Conservation (phyloP, 2,888 invertebrate species). For the Pogonocherus hispidulus region DNA sequence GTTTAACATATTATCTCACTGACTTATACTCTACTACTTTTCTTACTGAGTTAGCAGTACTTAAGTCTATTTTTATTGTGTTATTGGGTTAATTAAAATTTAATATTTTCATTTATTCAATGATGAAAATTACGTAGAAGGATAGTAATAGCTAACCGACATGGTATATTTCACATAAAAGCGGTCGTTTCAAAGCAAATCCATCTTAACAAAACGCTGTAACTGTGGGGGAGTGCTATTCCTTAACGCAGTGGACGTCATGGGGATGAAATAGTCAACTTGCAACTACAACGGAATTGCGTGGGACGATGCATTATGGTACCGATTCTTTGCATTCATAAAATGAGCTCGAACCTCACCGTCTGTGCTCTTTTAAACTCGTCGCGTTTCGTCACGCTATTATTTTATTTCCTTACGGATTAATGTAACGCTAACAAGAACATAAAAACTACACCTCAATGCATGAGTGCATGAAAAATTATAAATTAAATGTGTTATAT, state of each 20-base stretch:
- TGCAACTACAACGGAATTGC: conserved; percentile 35
- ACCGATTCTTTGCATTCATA: conserved; percentile 39
- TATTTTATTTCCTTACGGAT: conserved; percentile 28
- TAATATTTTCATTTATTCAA: too few relatives aligned
- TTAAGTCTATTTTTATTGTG: too few relatives aligned
- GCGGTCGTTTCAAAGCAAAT: conserved; percentile 24
- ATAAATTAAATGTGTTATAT: neutral
- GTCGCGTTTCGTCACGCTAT: conserved; percentile 37
- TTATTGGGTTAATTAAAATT: too few relatives aligned
- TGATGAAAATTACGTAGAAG: too few relatives aligned
- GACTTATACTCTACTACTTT: too few relatives aligned
- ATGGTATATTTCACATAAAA: conserved; percentile 16
- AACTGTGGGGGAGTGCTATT: conserved; percentile 39
- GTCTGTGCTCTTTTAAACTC: conserved; percentile 34
- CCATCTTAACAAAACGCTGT: conserved; percentile 21
- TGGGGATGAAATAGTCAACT: conserved; percentile 44
- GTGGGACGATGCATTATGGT: conserved; percentile 41
- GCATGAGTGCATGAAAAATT: neutral
- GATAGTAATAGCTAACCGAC: neutral
- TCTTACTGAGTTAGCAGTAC: too few relatives aligned
- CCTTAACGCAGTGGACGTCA: conserved; percentile 44
- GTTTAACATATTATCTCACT: too few relatives aligned
- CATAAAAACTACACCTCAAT: neutral
- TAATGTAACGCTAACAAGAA: conserved; percentile 5
- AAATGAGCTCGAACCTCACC: conserved; percentile 33